Base-by-base conservation (phyloP, 2,797 vertebrate genomes). In the Malacoctenus gilli region DNA sequence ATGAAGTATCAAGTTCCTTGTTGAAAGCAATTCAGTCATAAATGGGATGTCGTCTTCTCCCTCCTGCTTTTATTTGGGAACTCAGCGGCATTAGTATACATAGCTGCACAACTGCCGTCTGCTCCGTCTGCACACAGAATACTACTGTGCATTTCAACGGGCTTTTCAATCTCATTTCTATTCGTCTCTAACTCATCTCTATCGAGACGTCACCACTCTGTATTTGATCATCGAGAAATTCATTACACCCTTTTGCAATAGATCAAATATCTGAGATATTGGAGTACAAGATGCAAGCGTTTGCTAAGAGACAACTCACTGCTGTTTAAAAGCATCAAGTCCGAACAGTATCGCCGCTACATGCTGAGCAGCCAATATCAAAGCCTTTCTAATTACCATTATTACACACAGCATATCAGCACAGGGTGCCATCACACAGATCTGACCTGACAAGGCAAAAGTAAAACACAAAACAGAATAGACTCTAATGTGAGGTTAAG, bases 71-170 rank as follows among this genome's bases (percentile, higher is more conserved):
- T 76, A 75, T 60, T 66, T 37, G 48, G 47, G 46, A 80, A 65
- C 19, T 71, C 58, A 8, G 32, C 35, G 20, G 36, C 70, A 84
- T 85, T 84, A 80, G 80, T 84, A 84, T 84, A 80, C 75, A 83
- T 50, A 69, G 67, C 78, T 66, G 76, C 66, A 69, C 46, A 52
- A 54, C 40, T 59, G 64, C 25, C 8, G 60, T 60, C 69, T 56
- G 47, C 55, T 57, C 53, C 40, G 61, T 80, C 70, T 61, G 61
- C 74, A 75, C 61, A 60, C 61, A 59, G 74, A 31, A 59, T 49
- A 54, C 62, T 57, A 41, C 54, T 77, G 40, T 75, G 77, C 79
- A 80, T 86, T 77, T 83, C 48, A 84, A 85, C 72, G 59, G 71
- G 41, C 47, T 40, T 59, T 47, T 75, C 71, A 68, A 51, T 72